Evolutionary conservation across 1,140 invertebrate species (phyloP).

Genomic region (Helicoverpa armigera): DNA sequence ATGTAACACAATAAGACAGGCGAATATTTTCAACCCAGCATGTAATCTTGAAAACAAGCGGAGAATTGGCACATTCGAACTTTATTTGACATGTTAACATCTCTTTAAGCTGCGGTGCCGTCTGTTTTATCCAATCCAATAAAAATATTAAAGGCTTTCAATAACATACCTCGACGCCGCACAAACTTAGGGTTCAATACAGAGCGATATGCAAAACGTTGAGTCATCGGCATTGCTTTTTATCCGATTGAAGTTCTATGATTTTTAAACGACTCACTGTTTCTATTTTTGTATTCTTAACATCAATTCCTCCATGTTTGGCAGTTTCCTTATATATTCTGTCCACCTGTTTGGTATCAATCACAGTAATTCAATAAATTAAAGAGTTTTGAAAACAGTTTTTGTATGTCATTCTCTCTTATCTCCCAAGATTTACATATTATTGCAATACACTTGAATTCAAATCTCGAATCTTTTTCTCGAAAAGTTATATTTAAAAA

Average conservation of each 20-base stretch:
- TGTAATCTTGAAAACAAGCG: constrained; percentile 53
- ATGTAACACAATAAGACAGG: constrained; percentile 55
- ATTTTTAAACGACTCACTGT: background rate
- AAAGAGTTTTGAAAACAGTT: background rate
- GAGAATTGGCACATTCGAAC: constrained; percentile 53
- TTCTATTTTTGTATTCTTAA: background rate
- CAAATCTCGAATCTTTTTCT: constrained; percentile 24
- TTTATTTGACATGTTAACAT: constrained; percentile 70
- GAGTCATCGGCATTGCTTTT: background rate
- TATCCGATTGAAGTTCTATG: background rate
- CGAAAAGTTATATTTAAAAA: constrained; percentile 20
- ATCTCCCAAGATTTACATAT: constrained; percentile 23
- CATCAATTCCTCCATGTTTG: background rate
- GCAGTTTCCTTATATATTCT: background rate
- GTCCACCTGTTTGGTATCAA: constrained; percentile 2
- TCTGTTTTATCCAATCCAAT: constrained; percentile 61
- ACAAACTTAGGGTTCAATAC: constrained; percentile 41
- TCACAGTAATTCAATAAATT: background rate
- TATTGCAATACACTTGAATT: constrained; percentile 32
- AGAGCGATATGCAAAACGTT: constrained; percentile 1
- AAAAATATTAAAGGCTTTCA: constrained; percentile 75
- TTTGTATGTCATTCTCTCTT: background rate
- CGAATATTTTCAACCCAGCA: constrained; percentile 53
- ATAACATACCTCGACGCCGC: constrained; percentile 71
- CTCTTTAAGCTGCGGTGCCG: constrained; percentile 65